Evolutionary conservation across 1,140 invertebrate genomes (phyloP).

Genomic region (Dinoponera quadriceps): DNA sequence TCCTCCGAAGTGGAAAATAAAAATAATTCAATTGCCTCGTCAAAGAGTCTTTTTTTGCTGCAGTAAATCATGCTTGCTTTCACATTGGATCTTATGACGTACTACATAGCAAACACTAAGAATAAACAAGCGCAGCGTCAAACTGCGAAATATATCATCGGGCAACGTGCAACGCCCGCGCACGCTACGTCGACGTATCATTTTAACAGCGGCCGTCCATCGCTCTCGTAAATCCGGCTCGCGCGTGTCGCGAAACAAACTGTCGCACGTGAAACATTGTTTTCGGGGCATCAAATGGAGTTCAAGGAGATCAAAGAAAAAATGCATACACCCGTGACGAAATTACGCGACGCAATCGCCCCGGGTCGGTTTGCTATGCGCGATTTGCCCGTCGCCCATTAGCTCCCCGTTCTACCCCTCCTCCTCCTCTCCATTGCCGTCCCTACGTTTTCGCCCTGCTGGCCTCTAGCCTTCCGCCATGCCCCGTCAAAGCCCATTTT

Average conservation of each 20-base stretch:
- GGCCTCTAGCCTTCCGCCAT: too few species aligned
- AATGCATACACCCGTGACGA: not conserved
- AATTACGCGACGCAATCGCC: conserved; percentile 50
- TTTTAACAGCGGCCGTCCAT: conserved; percentile 40
- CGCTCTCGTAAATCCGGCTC: conserved; percentile 42
- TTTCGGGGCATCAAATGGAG: conserved; percentile 31
- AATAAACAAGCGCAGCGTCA: conserved; percentile 33
- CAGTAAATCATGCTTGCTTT: not conserved
- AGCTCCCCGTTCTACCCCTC: not conserved
- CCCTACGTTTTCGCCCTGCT: too few species aligned
- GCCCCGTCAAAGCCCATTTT: conserved; percentile 48
- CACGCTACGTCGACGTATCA: conserved; percentile 37
- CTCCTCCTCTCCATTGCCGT: not conserved
- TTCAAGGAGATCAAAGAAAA: conserved; percentile 60
- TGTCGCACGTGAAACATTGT: conserved; percentile 21
- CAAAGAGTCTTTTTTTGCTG: not conserved
- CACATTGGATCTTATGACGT: conserved; percentile 14
- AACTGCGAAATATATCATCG: conserved; percentile 50
- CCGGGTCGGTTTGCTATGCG: conserved; percentile 26
- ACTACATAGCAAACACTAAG: conserved; percentile 53
- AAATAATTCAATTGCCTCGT: not conserved
- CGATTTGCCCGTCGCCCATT: conserved; percentile 45
- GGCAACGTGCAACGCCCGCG: not conserved
- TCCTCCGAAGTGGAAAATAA: not conserved
- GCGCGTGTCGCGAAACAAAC: conserved; percentile 30